Conservation (phyloP, 2,888 invertebrate species). For the Toxonevra muliebris region DNA sequence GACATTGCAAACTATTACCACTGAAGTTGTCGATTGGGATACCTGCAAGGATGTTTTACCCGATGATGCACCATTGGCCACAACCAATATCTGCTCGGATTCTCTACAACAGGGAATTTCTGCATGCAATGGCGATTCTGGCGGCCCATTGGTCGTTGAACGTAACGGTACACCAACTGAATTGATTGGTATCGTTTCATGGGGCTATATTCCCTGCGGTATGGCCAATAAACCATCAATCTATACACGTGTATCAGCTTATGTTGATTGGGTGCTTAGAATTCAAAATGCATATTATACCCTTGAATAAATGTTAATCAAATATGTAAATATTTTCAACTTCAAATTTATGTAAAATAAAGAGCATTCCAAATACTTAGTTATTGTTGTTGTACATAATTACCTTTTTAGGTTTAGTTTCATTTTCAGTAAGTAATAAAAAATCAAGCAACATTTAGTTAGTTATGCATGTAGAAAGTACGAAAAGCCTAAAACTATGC, state of each 20-base stretch:
- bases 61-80: constrained; percentile 50
- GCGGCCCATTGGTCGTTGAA: constrained; percentile 59
- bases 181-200: constrained; percentile 67
- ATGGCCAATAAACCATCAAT: constrained; percentile 62
- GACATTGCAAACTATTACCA: constrained; percentile 54
- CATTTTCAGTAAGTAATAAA: no score
- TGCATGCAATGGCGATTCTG: constrained; percentile 65
- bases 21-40: constrained; percentile 50
- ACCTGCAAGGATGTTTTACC: constrained; percentile 50
- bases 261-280: constrained; percentile 61
- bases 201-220: constrained; percentile 67
- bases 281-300: constrained; percentile 50
- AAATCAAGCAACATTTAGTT: no score
- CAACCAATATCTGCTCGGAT: constrained; percentile 65
- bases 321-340: no score
- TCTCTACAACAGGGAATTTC: constrained; percentile 62
- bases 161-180: constrained; percentile 38
- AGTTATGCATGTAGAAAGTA: no score
- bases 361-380: no score
- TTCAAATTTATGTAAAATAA: no score
- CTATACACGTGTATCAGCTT: constrained; percentile 65
- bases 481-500: no score
- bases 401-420: no score
- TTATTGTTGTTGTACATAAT: no score
- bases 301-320: constrained; percentile 41